Evolutionary conservation across 2,113 vertebrate genomes (phyloP).

Genomic region (Ahaetulla prasina): DNA sequence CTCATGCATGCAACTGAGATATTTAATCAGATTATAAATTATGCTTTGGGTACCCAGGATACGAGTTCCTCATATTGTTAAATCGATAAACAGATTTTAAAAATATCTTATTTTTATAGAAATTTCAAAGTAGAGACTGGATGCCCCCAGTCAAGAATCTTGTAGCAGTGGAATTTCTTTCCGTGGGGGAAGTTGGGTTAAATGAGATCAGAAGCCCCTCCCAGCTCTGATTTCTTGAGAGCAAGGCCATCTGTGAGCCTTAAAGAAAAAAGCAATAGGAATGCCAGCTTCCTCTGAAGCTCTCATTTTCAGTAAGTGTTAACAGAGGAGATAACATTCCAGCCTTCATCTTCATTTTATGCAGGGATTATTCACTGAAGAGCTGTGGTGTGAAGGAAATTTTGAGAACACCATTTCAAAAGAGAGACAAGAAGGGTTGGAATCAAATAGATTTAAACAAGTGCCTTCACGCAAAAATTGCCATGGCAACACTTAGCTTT

Average conservation of each 20-base stretch:
- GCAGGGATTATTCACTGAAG: conserved; percentile 38
- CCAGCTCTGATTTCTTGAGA: not conserved
- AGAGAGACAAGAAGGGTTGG: conserved; percentile 68
- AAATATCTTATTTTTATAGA: not conserved
- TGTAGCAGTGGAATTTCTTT: not conserved
- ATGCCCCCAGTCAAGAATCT: not conserved
- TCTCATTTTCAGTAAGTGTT: conserved; percentile 33
- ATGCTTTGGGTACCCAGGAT: not conserved
- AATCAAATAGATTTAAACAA: conserved; percentile 74
- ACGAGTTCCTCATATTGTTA: not conserved
- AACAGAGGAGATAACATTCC: conserved; percentile 10
- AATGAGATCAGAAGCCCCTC: not conserved
- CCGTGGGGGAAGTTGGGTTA: too few relatives aligned
- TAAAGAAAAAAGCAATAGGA: conserved; percentile 22
- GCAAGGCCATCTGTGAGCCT: not conserved
- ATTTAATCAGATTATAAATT: not conserved
- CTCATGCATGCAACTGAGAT: not conserved
- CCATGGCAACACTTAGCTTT: conserved; percentile 71
- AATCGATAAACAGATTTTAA: not conserved
- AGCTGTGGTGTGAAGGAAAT: conserved; percentile 48
- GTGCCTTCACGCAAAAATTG: conserved; percentile 68
- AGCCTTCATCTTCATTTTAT: conserved; percentile 24
- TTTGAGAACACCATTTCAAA: conserved; percentile 53
- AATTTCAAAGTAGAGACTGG: not conserved
- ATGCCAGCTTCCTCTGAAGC: conserved; percentile 20